Percentiles rank a stretch among this genome's conserved stretches.
phyloP scores from a whole-genome alignment of 2,113 vertebrate species.

The Craseonycteris thonglongyai region DNA sequence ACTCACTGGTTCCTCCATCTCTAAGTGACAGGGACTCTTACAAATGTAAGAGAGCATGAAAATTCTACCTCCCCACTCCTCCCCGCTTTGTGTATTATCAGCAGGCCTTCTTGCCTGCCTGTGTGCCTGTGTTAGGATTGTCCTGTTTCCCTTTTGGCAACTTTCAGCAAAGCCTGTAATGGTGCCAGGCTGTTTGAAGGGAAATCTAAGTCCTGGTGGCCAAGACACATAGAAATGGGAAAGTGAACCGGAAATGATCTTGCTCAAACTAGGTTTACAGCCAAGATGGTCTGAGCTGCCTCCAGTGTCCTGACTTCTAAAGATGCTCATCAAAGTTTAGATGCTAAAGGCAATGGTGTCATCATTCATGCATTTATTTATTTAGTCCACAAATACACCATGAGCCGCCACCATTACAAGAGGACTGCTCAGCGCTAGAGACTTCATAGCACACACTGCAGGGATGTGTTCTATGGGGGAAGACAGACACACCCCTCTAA shows the following conservation, averaged over 20 bases:
- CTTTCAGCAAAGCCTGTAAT: neutral
- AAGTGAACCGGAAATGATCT: neutral
- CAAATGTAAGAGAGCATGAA: neutral
- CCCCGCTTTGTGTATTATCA: neutral
- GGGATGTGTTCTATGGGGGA: neutral
- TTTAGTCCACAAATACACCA: neutral
- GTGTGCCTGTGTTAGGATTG: neutral
- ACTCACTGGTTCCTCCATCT: neutral
- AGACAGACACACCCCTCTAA: neutral
- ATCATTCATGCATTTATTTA: neutral
- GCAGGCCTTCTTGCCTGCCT: neutral
- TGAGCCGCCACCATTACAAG: neutral
- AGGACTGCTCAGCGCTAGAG: fast-evolving
- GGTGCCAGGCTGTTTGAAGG: neutral
- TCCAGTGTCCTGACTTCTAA: neutral
- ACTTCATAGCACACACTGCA: neutral
- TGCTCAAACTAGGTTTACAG: neutral
- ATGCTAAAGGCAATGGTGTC: neutral
- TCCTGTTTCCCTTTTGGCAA: conserved; percentile 31
- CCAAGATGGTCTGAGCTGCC: neutral
- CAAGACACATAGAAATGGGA: neutral
- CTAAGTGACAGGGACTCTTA: neutral
- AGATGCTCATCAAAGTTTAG: neutral
- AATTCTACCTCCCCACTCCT: neutral
- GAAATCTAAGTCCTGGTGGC: neutral